Evolutionary conservation across 2,888 invertebrate species (phyloP), one percentile per base, ranked within the genome.

Genomic region (Harpalus rubripes): DNA sequence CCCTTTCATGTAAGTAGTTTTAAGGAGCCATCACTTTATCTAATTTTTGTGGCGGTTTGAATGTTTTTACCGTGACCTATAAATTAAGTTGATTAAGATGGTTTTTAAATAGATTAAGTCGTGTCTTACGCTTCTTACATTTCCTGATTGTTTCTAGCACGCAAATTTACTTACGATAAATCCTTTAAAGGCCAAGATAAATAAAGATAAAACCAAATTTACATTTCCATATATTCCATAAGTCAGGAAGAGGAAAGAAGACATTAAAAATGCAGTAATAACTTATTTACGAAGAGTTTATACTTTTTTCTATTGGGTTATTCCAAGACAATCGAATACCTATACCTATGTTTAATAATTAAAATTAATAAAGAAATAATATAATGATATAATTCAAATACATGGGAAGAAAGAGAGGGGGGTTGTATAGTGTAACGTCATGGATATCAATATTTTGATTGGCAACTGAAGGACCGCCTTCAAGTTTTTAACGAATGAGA

Each of bases 81-180:
- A 74, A 74, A 74, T 74, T 74, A 74, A 15, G 72, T 44, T 41
- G 72, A 74, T 74, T 74, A 74, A 74, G 72, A 74, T 74, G 72
- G 72, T 74, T 74, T 74, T 74, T 44, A 74, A 74, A 74, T 74
- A 74, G 72, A 74, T 74, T 41, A 74, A 74, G 72, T 74, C 72
- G 72, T 74, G 72, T 44, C 72, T 74, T 44, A 41, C 72, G 18
- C 72, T 74, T 74, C 72, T 74, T 74, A 74, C 72, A 74, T 74
- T 74, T 74, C 72, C 72, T 74, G 72, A 74, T 74, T 44, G 72
- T 44, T 74, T 41, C 72, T 18, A 74, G 44, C 72, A 74, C 72
- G 72, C 72, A 74, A 74, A 44, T 74, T 74, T 44, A 44, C 72
- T 74, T 44, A 74, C 72, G 22, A 10, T 74, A 74, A 74, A 74